phyloP scores from a whole-genome alignment of 2,888 invertebrate genomes.

The Danaus chrysippus region DNA sequence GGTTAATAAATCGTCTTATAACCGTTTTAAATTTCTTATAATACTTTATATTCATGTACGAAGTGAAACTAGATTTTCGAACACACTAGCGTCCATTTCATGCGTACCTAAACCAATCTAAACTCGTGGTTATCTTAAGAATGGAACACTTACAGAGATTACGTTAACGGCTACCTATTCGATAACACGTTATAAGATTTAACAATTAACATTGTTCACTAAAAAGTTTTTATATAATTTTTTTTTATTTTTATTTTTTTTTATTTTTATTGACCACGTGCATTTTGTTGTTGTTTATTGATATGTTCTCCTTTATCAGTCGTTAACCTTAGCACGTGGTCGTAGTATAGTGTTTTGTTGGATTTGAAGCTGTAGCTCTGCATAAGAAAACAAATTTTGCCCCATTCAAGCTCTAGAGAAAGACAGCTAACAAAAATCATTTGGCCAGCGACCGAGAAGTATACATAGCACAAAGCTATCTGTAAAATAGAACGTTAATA shows the following conservation, averaged over 20 bases:
- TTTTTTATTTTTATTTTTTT: background rate
- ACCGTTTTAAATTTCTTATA: no score
- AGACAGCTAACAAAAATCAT: slow-evolving; percentile 77
- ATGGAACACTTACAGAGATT: slow-evolving; percentile 6
- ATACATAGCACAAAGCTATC: slow-evolving; percentile 78
- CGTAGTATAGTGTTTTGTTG: slow-evolving; percentile 72
- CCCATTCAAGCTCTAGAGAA: slow-evolving; percentile 78
- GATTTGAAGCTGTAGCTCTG: slow-evolving; percentile 78
- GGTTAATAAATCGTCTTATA: no score
- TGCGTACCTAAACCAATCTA: background rate
- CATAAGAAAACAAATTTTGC: slow-evolving; percentile 72
- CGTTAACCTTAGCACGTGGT: slow-evolving; percentile 76
- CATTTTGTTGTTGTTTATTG: slow-evolving; percentile 60
- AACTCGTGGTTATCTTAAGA: slow-evolving; percentile 3
- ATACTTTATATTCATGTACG: no score
- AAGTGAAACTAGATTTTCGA: no score
- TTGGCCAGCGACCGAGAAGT: slow-evolving; percentile 78
- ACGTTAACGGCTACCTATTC: background rate
- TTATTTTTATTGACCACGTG: slow-evolving; percentile 18
- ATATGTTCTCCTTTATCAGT: slow-evolving; percentile 72
- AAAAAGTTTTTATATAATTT: background rate
- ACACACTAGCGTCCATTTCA: background rate
- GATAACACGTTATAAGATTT: slow-evolving; percentile 2
- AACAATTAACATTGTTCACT: background rate
- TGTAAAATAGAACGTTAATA: slow-evolving; percentile 75